Percentiles rank a stretch among this genome's conserved stretches.
Evolutionary conservation across 2,888 invertebrate species (phyloP).

Genomic region (Sipunculus nudus): DNA sequence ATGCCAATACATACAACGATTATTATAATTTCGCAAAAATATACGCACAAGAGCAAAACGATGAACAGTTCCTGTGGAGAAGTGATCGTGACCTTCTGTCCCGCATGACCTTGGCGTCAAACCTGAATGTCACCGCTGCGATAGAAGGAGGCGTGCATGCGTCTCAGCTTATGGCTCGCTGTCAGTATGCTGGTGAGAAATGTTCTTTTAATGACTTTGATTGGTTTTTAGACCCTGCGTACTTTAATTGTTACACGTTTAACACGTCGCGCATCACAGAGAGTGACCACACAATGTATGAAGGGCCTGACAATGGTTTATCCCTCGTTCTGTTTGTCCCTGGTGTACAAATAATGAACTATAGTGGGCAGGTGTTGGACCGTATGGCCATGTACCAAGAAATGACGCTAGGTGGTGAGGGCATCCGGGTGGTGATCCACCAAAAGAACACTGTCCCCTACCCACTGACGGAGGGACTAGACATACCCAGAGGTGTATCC

Average conservation of each 20-base stretch:
- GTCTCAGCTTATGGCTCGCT: constrained; percentile 13
- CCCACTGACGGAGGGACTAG: constrained; percentile 17
- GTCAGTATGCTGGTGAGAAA: constrained; percentile 14
- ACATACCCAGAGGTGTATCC: constrained; percentile 18
- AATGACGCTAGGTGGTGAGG: constrained; percentile 18
- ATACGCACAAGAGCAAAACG: neutral
- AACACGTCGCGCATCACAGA: neutral
- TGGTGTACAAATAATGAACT: constrained; percentile 1
- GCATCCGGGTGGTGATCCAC: constrained; percentile 18
- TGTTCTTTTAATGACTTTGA: constrained; percentile 11
- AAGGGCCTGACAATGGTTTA: constrained; percentile 18
- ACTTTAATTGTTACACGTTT: constrained; percentile 19
- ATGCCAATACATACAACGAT: constrained; percentile 9
- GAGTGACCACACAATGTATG: constrained; percentile 11
- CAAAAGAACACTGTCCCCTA: constrained; percentile 19
- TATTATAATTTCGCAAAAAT: constrained; percentile 7
- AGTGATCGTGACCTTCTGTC: constrained; percentile 3
- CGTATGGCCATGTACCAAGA: constrained; percentile 11
- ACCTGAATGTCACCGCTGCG: constrained; percentile 2
- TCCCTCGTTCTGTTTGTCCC: constrained; percentile 15
- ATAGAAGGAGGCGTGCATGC: constrained; percentile 6
- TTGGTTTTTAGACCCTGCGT: constrained; percentile 14
- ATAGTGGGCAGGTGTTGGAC: constrained; percentile 1
- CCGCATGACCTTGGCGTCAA: constrained; percentile 14
- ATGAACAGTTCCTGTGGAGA: neutral